phyloP scores from a whole-genome alignment of 2,888 invertebrate genomes.

The Parthenolecanium corni region DNA sequence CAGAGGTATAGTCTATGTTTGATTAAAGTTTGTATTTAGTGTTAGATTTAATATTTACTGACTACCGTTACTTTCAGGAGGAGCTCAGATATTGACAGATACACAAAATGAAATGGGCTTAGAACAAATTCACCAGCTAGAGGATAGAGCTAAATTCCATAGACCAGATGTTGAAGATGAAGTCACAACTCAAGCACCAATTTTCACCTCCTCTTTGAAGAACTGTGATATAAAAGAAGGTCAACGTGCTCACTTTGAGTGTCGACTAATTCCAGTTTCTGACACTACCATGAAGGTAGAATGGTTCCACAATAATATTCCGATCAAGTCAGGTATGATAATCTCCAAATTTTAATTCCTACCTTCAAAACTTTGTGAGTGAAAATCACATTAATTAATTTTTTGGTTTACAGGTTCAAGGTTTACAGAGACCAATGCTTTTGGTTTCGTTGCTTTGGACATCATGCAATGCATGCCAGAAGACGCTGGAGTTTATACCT shows the following conservation, averaged over 20 bases:
- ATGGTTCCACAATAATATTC: conserved; percentile 87
- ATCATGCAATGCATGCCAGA: conserved; percentile 91
- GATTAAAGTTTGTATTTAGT: neutral
- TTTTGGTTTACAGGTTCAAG: conserved; percentile 53
- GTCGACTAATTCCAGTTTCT: conserved; percentile 83
- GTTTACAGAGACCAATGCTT: conserved; percentile 91
- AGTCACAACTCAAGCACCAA: conserved; percentile 78
- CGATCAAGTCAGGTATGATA: conserved; percentile 61
- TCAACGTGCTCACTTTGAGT: conserved; percentile 88
- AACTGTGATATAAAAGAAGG: conserved; percentile 88
- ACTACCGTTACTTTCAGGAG: conserved; percentile 34
- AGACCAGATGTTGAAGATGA: conserved; percentile 66
- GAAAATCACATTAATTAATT: no score
- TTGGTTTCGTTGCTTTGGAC: conserved; percentile 93
- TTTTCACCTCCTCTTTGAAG: conserved; percentile 83
- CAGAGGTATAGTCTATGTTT: conserved; percentile 44
- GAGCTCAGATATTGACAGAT: conserved; percentile 67
- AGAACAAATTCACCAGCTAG: conserved; percentile 78
- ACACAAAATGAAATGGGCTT: conserved; percentile 80
- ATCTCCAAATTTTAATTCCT: neutral
- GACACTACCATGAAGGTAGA: conserved; percentile 88
- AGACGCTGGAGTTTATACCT: conserved; percentile 91
- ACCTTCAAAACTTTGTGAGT: neutral
- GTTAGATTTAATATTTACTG: neutral
- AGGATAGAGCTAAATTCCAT: conserved; percentile 68